Conservation (phyloP, 2,113 vertebrate species). For the Dicentrarchus labrax region DNA sequence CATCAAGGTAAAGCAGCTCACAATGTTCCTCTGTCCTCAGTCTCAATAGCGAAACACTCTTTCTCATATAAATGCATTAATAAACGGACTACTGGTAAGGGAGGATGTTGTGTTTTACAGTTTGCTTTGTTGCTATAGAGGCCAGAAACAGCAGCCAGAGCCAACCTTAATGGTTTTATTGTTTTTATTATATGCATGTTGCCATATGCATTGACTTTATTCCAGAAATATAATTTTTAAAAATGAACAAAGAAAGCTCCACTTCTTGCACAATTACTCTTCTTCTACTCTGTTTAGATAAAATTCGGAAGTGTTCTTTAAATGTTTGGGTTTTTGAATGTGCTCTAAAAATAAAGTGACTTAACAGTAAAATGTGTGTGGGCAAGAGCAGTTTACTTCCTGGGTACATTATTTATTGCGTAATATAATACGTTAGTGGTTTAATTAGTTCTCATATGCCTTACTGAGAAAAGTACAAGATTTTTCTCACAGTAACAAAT, state of each 20-base stretch:
- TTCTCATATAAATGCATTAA: neutral
- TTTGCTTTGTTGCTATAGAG: neutral
- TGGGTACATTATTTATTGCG: neutral
- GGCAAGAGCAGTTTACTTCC: neutral
- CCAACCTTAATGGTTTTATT: neutral
- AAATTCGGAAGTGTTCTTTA: neutral
- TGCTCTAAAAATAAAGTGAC: neutral
- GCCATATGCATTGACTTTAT: neutral
- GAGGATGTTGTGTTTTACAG: neutral
- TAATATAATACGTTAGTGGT: neutral
- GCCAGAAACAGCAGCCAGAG: neutral
- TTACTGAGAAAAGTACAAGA: neutral
- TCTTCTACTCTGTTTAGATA: neutral
- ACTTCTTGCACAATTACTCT: neutral
- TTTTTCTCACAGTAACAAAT: neutral
- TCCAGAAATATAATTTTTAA: neutral
- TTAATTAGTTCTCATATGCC: constrained; percentile 3
- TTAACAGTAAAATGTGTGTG: neutral
- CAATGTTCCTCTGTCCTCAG: neutral
- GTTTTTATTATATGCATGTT: too few relatives aligned
- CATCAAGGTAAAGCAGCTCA: neutral
- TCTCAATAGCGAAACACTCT: neutral
- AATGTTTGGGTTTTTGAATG: neutral
- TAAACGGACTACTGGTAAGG: neutral
- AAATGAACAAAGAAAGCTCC: neutral